Conservation (phyloP, 2,113 vertebrate species). For the Ceyx margarethae region DNA sequence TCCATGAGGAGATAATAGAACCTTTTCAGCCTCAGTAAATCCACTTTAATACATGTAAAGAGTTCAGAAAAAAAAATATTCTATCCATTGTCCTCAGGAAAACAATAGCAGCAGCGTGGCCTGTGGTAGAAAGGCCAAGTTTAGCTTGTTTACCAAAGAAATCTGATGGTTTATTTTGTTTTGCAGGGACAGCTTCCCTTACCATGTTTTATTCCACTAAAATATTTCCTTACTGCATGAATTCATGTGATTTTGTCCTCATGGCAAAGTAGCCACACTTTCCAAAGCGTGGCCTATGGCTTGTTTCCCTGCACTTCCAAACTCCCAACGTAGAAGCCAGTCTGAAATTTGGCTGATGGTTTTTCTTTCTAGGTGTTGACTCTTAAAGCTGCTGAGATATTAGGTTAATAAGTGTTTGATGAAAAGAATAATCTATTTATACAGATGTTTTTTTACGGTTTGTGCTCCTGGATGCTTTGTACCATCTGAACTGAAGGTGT, state of each 20-base stretch:
- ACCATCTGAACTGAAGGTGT: not conserved
- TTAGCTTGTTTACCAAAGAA: not conserved
- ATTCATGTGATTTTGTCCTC: not conserved
- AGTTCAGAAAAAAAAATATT: slow-evolving; percentile 31
- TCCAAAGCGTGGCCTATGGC: not conserved
- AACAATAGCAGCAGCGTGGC: not conserved
- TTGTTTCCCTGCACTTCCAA: not conserved
- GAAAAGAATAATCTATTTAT: slow-evolving; percentile 27
- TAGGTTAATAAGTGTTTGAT: slow-evolving; percentile 28
- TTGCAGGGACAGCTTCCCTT: not conserved
- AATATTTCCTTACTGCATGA: not conserved
- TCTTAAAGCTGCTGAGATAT: slow-evolving; percentile 7
- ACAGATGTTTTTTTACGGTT: not conserved
- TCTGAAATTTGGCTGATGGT: not conserved
- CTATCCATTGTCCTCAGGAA: not conserved
- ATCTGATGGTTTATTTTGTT: not conserved
- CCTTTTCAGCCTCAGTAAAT: slow-evolving; percentile 62
- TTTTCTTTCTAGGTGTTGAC: not conserved
- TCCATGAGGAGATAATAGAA: slow-evolving; percentile 53
- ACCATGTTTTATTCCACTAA: not conserved
- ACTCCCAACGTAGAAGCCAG: not conserved
- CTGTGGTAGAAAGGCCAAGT: not conserved
- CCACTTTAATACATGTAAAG: slow-evolving; percentile 59
- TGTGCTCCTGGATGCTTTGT: not conserved
- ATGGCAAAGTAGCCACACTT: not conserved